A percentile compares a stretch with the other conserved stretches of the same genome.
Conservation (phyloP, 2,888 invertebrate genomes). For the Chrysotoxum bicinctum region DNA sequence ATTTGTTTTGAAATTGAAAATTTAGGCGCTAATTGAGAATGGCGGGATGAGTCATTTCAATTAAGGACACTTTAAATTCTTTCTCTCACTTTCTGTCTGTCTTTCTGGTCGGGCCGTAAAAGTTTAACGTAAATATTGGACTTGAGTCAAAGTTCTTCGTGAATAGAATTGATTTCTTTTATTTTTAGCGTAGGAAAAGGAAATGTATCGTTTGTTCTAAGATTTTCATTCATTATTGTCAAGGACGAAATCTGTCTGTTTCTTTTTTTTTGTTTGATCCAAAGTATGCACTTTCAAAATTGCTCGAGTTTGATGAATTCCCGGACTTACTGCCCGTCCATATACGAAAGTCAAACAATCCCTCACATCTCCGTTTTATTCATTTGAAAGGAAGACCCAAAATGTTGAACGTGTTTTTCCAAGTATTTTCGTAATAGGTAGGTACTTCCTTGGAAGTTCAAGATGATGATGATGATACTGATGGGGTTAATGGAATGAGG, state of each 20-base stretch:
- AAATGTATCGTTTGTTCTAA: neutral
- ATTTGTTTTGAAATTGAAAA: constrained; percentile 44
- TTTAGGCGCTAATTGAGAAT: constrained; percentile 48
- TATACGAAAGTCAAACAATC: constrained; percentile 40
- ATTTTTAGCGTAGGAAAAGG: neutral
- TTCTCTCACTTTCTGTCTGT: neutral
- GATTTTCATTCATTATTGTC: neutral
- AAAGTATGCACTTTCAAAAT: constrained; percentile 25
- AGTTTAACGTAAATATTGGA: constrained; percentile 33
- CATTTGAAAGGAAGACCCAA: neutral
- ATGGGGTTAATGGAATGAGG: constrained; percentile 11
- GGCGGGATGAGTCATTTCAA: constrained; percentile 11
- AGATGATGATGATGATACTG: constrained; percentile 7
- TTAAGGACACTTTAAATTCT: constrained; percentile 19
- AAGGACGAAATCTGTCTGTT: neutral
- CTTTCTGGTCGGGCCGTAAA: neutral
- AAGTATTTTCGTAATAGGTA: constrained; percentile 31
- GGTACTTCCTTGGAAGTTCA: constrained; percentile 22
- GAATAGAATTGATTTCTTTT: neutral
- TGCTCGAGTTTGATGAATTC: constrained; percentile 28
- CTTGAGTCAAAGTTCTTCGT: constrained; percentile 20
- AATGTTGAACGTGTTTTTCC: constrained; percentile 14
- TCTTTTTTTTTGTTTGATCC: neutral
- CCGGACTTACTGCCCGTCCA: neutral
- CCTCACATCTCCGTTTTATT: neutral